Evolutionary conservation across 2,113 vertebrate genomes (phyloP).

Genomic region (Notiomystis cincta): DNA sequence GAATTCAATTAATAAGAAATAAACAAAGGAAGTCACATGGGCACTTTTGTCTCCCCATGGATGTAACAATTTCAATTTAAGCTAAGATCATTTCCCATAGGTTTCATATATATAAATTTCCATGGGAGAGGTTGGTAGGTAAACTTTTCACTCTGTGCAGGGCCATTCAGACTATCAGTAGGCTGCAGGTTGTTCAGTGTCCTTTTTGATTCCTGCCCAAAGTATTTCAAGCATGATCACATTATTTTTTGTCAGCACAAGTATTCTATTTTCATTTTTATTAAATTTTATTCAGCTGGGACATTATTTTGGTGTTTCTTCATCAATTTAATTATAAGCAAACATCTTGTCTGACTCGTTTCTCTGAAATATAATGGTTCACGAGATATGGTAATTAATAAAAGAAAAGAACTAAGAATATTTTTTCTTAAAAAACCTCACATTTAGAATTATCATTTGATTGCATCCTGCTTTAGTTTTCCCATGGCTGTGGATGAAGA

Average conservation of each 20-base stretch:
- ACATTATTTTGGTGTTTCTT: background rate
- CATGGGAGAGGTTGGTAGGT: background rate
- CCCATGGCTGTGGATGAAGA: background rate
- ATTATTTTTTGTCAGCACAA: background rate
- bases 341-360: background rate
- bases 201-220: background rate
- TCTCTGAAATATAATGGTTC: background rate
- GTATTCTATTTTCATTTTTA: background rate
- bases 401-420: background rate
- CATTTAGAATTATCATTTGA: background rate
- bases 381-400: background rate
- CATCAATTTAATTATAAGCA: background rate
- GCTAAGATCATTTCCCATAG: background rate
- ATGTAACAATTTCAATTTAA: background rate
- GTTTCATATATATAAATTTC: background rate
- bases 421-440: background rate
- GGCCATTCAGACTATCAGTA: background rate
- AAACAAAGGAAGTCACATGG: background rate
- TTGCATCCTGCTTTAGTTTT: background rate
- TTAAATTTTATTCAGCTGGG: background rate
- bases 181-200: background rate
- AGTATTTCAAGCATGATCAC: background rate
- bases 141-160: background rate
- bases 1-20: background rate
- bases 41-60: background rate